Percentiles rank a stretch among this genome's conserved stretches.
Conservation (phyloP, 1,140 invertebrate species). For the Zaprionus taronus region DNA sequence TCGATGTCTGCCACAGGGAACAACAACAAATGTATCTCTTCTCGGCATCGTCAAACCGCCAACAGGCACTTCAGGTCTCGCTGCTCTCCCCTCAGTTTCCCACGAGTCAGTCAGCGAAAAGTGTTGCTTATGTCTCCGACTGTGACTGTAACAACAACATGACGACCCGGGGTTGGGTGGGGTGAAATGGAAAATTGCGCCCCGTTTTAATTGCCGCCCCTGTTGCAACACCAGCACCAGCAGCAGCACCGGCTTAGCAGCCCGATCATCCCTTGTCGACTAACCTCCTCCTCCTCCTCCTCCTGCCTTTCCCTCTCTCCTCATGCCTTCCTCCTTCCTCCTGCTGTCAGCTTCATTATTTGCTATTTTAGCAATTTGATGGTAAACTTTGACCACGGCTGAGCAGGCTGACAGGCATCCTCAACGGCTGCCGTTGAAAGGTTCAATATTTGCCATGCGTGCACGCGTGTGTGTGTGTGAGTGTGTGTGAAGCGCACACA, state of each 20-base stretch:
- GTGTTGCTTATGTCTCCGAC: constrained; percentile 68
- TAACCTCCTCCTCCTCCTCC: background rate
- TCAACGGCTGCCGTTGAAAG: constrained; percentile 40
- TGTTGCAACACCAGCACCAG: constrained; percentile 29
- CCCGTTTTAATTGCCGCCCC: constrained; percentile 78
- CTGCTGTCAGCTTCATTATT: constrained; percentile 79
- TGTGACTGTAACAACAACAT: constrained; percentile 65
- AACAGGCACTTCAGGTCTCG: constrained; percentile 58
- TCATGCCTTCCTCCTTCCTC: constrained; percentile 2
- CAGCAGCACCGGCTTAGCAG: constrained; percentile 62
- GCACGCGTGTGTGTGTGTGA: background rate
- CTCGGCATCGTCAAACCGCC: constrained; percentile 65
- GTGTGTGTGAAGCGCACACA: constrained; percentile 20
- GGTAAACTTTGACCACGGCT: constrained; percentile 75
- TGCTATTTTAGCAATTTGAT: constrained; percentile 83
- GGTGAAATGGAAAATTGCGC: constrained; percentile 27
- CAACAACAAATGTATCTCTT: constrained; percentile 71
- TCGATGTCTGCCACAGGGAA: constrained; percentile 70
- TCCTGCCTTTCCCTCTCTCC: background rate
- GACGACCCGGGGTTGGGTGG: constrained; percentile 1
- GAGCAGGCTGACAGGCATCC: constrained; percentile 46
- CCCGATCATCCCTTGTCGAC: constrained; percentile 67
- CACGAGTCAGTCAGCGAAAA: constrained; percentile 49
- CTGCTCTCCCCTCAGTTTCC: constrained; percentile 53
- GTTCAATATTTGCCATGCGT: constrained; percentile 46